Evolutionary conservation across 2,113 vertebrate genomes (phyloP).

Genomic region (Genyomyrus donnyi): DNA sequence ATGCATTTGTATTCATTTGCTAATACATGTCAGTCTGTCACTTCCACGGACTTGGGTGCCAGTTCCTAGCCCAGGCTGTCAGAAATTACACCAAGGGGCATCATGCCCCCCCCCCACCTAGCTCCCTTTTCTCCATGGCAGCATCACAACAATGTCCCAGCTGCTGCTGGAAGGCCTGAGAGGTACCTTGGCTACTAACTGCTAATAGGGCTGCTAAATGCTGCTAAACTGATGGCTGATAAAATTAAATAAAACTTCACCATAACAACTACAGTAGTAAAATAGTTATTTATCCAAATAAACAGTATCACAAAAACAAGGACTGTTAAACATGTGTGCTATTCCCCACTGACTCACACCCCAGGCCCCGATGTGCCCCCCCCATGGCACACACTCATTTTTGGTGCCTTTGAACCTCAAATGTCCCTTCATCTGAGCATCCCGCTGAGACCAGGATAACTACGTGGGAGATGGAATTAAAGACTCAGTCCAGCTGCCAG

Average conservation of each 20-base stretch:
- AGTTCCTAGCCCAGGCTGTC: slow-evolving; percentile 23
- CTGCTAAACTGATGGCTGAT: not conserved
- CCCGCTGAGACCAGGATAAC: not conserved
- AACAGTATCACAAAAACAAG: not conserved
- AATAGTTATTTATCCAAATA: not conserved
- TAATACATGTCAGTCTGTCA: slow-evolving; percentile 38
- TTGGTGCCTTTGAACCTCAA: not conserved
- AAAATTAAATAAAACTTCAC: not conserved
- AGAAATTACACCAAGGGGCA: not conserved
- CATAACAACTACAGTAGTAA: not conserved
- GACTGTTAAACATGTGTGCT: not conserved
- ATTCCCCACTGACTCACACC: not conserved
- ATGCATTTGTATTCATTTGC: slow-evolving; percentile 34
- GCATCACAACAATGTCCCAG: not conserved
- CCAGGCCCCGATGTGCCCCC: not conserved
- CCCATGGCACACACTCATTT: not conserved
- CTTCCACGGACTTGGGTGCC: slow-evolving; percentile 23
- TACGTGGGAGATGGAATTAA: not conserved
- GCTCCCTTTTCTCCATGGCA: not conserved
- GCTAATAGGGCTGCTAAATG: not conserved
- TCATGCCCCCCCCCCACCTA: not conserved
- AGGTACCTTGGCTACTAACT: not conserved
- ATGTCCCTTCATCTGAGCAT: not conserved
- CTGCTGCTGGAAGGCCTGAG: not conserved
- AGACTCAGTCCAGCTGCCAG: not conserved